Conservation (phyloP, 2,113 vertebrate species). For the Pomatostomus ruficeps region DNA sequence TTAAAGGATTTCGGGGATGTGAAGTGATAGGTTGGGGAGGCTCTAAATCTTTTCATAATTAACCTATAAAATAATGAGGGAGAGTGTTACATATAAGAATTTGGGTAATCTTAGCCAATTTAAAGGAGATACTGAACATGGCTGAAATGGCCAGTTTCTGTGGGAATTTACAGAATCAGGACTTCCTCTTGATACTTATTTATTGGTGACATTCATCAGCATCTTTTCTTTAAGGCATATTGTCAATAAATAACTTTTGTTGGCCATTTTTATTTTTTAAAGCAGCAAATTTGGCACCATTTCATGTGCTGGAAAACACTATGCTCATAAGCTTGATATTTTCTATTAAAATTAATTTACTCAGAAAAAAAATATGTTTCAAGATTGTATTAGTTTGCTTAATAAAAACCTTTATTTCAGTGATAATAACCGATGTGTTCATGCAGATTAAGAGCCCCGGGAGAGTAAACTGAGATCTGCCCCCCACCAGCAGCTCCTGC, state of each 20-base stretch:
- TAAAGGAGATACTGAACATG: not conserved
- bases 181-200: not conserved
- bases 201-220: not conserved
- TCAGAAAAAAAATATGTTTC: not conserved
- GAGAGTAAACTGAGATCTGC: not conserved
- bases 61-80: not conserved
- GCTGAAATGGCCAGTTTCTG: not conserved
- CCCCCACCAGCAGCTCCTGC: not conserved
- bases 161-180: not conserved
- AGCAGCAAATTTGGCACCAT: not conserved
- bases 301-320: not conserved
- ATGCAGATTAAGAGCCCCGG: not conserved
- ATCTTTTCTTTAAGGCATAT: not conserved
- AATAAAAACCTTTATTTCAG: not conserved
- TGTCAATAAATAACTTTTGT: not conserved
- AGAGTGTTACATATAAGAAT: not conserved
- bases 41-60: not conserved
- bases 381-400: not conserved
- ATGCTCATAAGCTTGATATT: not conserved
- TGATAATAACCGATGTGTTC: not conserved
- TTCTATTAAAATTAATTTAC: not conserved
- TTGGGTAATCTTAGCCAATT: not conserved
- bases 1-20: not conserved
- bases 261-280: not conserved
- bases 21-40: not conserved